Evolutionary conservation across 2,113 vertebrate genomes (phyloP).

Genomic region (Calyptomena viridis): DNA sequence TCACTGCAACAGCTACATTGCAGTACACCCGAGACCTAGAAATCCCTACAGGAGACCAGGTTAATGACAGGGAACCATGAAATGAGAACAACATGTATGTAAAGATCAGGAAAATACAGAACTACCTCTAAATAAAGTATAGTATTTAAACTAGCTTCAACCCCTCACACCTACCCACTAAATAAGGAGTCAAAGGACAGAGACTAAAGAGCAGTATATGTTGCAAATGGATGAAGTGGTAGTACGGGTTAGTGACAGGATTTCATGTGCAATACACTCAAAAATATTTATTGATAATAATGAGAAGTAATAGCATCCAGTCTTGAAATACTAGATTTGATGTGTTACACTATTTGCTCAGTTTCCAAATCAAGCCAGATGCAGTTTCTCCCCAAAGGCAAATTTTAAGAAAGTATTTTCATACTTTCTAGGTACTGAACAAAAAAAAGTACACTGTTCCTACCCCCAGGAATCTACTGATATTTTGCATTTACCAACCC

Average conservation of each 20-base stretch:
- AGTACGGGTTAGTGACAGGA: background rate
- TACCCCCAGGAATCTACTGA: background rate
- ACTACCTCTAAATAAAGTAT: background rate
- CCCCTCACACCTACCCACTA: background rate
- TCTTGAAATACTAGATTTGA: background rate
- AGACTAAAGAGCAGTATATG: background rate
- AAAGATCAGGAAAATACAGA: background rate
- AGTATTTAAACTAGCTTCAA: background rate
- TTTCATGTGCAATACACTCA: background rate
- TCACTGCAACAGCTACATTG: background rate
- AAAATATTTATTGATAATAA: background rate
- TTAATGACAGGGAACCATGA: background rate
- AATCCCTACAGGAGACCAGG: background rate
- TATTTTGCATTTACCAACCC: background rate
- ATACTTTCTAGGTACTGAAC: background rate
- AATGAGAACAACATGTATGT: fast-evolving
- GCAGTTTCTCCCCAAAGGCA: background rate
- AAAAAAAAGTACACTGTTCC: background rate
- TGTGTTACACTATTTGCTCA: background rate
- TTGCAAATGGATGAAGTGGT: background rate
- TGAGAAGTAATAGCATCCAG: background rate
- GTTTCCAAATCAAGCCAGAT: background rate
- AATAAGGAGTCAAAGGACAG: background rate
- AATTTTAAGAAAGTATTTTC: background rate
- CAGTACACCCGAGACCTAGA: background rate